Evolutionary conservation across 2,888 invertebrate species (phyloP).

Genomic region (Phengaris alcon): DNA sequence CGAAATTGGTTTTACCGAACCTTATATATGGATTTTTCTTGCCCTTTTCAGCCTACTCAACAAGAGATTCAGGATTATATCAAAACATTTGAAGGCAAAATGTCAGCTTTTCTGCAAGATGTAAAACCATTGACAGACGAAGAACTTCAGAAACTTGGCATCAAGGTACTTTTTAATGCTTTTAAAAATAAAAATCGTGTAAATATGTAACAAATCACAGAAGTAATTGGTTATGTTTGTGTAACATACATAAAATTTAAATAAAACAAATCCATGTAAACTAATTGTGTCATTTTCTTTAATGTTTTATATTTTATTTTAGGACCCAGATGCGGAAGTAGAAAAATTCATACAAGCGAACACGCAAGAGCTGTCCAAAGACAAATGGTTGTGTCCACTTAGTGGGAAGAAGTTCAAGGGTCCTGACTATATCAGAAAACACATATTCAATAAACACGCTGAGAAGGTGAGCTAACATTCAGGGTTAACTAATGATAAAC

Average conservation of each 20-base stretch:
- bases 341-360: constrained; percentile 97
- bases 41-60: constrained; percentile 78
- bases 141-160: constrained; percentile 90
- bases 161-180: constrained; percentile 74
- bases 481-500: no score
- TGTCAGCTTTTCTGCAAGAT: constrained; percentile 92
- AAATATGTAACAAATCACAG: not conserved
- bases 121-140: constrained; percentile 84
- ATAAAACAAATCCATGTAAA: not conserved
- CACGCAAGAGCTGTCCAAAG: constrained; percentile 97
- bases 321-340: constrained; percentile 85
- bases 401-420: constrained; percentile 99
- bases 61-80: constrained; percentile 87
- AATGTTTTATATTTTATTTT: constrained; percentile 27
- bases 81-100: constrained; percentile 92
- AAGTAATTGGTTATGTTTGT: not conserved
- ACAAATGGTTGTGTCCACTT: constrained; percentile 99
- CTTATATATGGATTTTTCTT: not conserved
- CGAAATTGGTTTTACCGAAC: no score
- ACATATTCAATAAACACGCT: constrained; percentile 97
- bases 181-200: not conserved
- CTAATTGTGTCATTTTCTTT: not conserved
- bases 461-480: constrained; percentile 83
- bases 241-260: not conserved
- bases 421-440: constrained; percentile 98